Base-by-base conservation (phyloP, 2,113 vertebrate species). In the Hyaena hyaena region DNA sequence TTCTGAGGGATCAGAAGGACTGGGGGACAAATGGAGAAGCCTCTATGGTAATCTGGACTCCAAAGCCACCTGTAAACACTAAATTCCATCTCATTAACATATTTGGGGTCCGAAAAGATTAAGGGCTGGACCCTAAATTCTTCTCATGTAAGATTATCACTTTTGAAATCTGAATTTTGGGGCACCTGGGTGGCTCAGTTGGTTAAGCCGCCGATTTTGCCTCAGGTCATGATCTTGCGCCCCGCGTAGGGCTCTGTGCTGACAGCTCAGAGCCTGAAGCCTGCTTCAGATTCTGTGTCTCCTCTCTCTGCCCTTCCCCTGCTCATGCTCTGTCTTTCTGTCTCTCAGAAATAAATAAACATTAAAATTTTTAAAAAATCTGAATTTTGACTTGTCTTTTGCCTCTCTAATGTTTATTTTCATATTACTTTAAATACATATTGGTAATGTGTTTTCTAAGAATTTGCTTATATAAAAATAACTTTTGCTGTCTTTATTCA, bases 331-430 rank as follows among this genome's bases (percentile, higher is more conserved):
- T 39, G 39, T 39, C 39, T 39, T 39, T 39, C 39, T 39, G 39
- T 39, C 39, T 39, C 39, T 39, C 39, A 39, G 39, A 39, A 39
- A 39, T 39, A 39, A 39, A 39, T 39, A 39, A 39, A 39, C 39
- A 39, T 39, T 39, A 39, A 39, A 39, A 39, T 39, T 39, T 39
- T 39, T 3, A 39, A 39, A 39, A 90, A 63, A 39, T 95, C 19
- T 79, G 87, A 92, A 93, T 82, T 91, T 66, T 90, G 11, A 74
- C 66, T 86, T 76, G 19, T 80, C n/a, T 63, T 93, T 83, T 77
- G 68, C 31, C 80, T 96, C 39, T 16, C n/a, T 31, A 11, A 89
- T 79, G 12, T 83, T 6, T n/a, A 74, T 69, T 96, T 94, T 93
- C 12, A 48, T 50, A 26, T 79, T 88, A 69, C 11, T 73, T 89